Conservation (phyloP, 2,113 vertebrate genomes). For the Pseudonaja textilis region DNA sequence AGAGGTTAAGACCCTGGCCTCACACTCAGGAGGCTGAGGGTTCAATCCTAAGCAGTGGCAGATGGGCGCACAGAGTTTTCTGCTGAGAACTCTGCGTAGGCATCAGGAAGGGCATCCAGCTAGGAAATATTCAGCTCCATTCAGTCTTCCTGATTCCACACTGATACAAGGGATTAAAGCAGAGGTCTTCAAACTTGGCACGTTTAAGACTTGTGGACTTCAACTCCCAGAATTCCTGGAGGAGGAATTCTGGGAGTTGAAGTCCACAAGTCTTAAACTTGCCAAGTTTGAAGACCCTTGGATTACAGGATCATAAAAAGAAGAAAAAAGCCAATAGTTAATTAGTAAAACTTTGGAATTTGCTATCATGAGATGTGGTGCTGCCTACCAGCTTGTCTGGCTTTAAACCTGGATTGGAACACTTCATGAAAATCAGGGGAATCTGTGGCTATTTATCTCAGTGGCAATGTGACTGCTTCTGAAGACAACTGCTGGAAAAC, state of each 20-base stretch:
- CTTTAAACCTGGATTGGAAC: not conserved
- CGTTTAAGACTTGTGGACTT: too few species aligned
- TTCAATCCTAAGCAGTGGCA: not conserved
- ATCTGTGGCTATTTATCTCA: not conserved
- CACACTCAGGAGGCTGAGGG: not conserved
- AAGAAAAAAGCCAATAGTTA: not conserved
- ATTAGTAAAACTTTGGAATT: not conserved
- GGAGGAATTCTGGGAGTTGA: too few species aligned
- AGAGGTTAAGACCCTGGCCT: not conserved
- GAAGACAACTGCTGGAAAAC: not conserved
- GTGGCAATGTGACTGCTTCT: not conserved
- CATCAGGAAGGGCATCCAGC: not conserved
- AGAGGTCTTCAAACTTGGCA: too few species aligned
- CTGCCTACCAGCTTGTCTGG: not conserved
- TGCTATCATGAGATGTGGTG: not conserved
- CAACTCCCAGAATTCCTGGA: too few species aligned
- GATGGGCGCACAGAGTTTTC: not conserved
- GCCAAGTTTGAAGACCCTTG: too few species aligned
- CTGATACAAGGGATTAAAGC: not conserved
- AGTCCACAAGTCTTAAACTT: too few species aligned
- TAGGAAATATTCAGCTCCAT: not conserved
- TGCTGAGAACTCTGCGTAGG: not conserved
- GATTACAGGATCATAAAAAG: not conserved
- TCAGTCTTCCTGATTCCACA: not conserved
- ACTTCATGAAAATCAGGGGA: not conserved